Percentiles rank a stretch among this genome's conserved stretches.
These are phyloP conservation scores for Abscondita cerata DNA, from an alignment of 2,888 invertebrate genomes.

Conservation along the genomic window DNA sequence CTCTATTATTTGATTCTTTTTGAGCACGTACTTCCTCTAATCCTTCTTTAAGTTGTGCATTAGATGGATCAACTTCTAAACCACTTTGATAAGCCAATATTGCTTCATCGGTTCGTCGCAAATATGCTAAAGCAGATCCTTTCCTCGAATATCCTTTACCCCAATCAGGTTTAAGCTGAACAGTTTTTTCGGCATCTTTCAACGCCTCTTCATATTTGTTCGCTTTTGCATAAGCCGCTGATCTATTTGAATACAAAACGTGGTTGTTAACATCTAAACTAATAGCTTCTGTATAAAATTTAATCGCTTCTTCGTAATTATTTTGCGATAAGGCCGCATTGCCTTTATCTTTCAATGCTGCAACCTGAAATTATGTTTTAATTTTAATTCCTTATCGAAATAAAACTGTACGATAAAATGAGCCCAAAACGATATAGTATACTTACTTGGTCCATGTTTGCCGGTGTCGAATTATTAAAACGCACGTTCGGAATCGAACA, in stretches of 20 bases:
- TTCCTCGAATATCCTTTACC: constrained; percentile 89
- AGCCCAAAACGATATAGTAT: too few relatives aligned
- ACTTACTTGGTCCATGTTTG: constrained; percentile 4
- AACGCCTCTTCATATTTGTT: constrained; percentile 77
- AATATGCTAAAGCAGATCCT: constrained; percentile 82
- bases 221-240: constrained; percentile 87
- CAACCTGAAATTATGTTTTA: constrained; percentile 64
- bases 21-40: constrained; percentile 64
- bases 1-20: constrained; percentile 36
- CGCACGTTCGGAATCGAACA: constrained; percentile 6
- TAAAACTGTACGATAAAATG: too few relatives aligned
- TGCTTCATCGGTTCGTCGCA: constrained; percentile 78
- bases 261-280: constrained; percentile 80
- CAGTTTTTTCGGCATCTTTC: constrained; percentile 84
- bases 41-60: constrained; percentile 73
- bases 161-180: constrained; percentile 84
- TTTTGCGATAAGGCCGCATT: constrained; percentile 82
- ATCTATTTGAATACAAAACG: constrained; percentile 90
- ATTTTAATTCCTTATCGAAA: background rate
- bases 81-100: constrained; percentile 78
- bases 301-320: constrained; percentile 80
- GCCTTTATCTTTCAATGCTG: constrained; percentile 84
- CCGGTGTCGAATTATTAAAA: background rate
- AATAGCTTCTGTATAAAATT: constrained; percentile 83
- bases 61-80: constrained; percentile 74